Conservation (phyloP, 1,140 invertebrate genomes). For the Cryptotermes secundus region DNA sequence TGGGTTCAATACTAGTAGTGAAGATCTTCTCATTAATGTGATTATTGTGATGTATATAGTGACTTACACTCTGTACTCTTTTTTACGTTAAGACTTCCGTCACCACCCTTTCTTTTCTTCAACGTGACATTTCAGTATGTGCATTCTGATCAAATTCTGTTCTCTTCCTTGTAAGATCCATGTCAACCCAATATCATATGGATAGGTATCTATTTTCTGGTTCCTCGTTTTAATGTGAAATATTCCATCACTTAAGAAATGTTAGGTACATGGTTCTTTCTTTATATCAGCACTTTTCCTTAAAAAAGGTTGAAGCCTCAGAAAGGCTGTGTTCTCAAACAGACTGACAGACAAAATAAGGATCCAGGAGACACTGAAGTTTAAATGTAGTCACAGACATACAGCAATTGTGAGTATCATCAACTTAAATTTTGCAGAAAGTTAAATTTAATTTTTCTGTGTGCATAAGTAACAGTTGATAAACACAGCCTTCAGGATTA, state of each 20-base stretch:
- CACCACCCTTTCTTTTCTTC: too few relatives aligned
- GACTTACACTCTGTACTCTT: too few relatives aligned
- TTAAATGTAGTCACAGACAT: neutral
- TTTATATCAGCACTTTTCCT: neutral
- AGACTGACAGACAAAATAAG: neutral
- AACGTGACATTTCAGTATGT: too few relatives aligned
- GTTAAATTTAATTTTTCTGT: neutral
- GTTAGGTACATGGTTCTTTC: neutral
- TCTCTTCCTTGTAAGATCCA: too few relatives aligned
- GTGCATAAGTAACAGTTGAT: neutral
- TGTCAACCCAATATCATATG: too few relatives aligned
- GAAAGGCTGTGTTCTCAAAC: neutral
- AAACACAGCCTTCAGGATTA: conserved; percentile 2
- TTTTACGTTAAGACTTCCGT: too few relatives aligned
- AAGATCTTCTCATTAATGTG: too few relatives aligned
- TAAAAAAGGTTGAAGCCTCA: neutral
- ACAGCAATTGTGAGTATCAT: neutral
- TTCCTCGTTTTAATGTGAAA: neutral
- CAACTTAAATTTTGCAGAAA: neutral
- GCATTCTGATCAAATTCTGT: too few relatives aligned
- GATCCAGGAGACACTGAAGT: too few relatives aligned
- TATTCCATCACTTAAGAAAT: neutral
- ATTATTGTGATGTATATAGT: too few relatives aligned
- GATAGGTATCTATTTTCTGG: neutral
- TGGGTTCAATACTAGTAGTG: too few relatives aligned